Conservation (phyloP, 2,888 invertebrate genomes). For the Epinotia bilunana region DNA sequence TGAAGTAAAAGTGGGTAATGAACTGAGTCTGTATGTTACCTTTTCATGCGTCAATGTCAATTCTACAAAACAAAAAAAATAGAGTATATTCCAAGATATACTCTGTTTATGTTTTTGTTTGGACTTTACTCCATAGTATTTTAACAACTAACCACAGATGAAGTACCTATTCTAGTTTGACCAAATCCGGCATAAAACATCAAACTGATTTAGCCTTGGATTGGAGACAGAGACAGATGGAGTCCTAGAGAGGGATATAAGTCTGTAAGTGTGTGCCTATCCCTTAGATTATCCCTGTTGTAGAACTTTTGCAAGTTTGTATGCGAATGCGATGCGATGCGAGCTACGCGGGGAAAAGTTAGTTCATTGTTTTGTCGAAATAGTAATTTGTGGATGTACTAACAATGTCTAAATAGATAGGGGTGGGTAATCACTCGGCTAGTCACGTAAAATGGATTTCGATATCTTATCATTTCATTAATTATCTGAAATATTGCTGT, state of each 20-base stretch:
- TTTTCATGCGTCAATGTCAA: too few species aligned
- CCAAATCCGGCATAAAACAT: neutral
- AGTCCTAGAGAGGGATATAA: neutral
- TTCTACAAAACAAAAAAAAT: neutral
- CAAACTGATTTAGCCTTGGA: too few species aligned
- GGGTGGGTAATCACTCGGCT: conserved; percentile 2
- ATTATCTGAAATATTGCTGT: neutral
- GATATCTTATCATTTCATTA: conserved; percentile 33
- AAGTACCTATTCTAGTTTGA: neutral
- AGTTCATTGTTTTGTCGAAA: neutral
- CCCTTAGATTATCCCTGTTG: neutral
- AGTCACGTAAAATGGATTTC: conserved; percentile 37
- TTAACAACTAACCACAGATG: too few species aligned
- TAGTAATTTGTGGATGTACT: neutral
- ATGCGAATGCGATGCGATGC: neutral
- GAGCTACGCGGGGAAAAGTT: neutral
- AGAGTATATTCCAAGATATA: neutral
- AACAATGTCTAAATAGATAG: neutral
- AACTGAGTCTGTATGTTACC: too few species aligned
- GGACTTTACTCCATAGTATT: too few species aligned
- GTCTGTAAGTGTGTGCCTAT: neutral
- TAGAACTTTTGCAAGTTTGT: neutral
- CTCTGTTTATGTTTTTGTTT: too few species aligned
- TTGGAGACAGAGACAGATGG: too few species aligned
- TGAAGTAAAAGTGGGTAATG: too few species aligned